Evolutionary conservation across 2,888 invertebrate genomes (phyloP), one percentile per base, ranked within the genome.

Genomic region (Diadegma fenestrale): DNA sequence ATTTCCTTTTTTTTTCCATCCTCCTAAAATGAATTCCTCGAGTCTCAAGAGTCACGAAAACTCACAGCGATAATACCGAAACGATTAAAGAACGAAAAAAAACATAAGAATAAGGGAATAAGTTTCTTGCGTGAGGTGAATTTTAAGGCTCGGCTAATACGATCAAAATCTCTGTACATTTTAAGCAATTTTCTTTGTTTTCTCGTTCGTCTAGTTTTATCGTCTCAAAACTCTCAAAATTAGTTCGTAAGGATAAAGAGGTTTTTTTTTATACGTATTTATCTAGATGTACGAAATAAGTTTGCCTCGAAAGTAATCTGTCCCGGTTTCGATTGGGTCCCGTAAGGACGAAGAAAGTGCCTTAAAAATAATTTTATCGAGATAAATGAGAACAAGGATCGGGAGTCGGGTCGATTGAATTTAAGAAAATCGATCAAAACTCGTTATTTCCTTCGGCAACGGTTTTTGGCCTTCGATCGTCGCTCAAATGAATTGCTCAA

Each of bases 401-500:
- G 7, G 10, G 3, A 22, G 54, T 54, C 2, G 22, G 22, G 8
- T 58, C 14, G 3, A 14, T 58, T 26, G 7, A 4, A 48, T 63
- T 48, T 14, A 30, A 41, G 37, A 69, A 33, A 58, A 26, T 41
- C 33, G 61, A 69, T 22, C 12, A 63, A 69, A 76, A 68, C 76
- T 75, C 68, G 22, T 61, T 22, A 48, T 48, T 69, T 41, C 14
- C 63, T 68, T 82, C 26, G 64, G 43, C 37, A 68, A 41, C 43
- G 63, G 22, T 63, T 43, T 33, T 10, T 37, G 41, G 2, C 22
- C 71, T 68, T 76, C 58, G 69, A 66, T 72, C 61, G 68, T 78
- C 58, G 85, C 85, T 85, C 85, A 85, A 85, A 85, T 8, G 76
- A 80, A 82, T 85, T 85, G 85, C 85, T 85, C 85, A 85, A 85